Evolutionary conservation across 2,888 invertebrate species (phyloP).

Genomic region (Sphecodes monilicornis): DNA sequence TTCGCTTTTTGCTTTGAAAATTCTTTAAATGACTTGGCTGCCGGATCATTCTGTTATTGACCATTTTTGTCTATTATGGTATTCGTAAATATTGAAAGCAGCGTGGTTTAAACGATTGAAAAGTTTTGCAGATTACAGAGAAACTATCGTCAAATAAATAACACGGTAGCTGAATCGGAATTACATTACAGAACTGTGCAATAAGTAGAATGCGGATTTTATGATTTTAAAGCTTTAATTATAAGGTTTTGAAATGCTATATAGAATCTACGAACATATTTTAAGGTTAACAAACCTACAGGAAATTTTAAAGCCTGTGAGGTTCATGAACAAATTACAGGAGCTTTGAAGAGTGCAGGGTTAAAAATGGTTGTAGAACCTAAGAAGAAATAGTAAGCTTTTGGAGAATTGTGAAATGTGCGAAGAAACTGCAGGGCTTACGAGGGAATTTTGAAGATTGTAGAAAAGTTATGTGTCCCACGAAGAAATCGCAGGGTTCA

Average conservation of each 20-base stretch:
- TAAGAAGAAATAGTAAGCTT: too few relatives aligned
- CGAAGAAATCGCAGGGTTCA: too few relatives aligned
- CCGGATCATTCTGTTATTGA: not conserved
- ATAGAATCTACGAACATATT: not conserved
- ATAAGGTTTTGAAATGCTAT: not conserved
- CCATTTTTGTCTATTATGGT: not conserved
- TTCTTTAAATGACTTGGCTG: not conserved
- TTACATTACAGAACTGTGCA: not conserved
- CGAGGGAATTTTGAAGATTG: too few relatives aligned
- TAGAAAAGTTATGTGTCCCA: too few relatives aligned
- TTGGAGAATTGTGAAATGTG: too few relatives aligned
- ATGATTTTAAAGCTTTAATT: not conserved
- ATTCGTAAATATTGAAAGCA: not conserved
- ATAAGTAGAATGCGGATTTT: not conserved
- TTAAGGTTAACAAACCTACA: too few relatives aligned
- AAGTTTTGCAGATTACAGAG: not conserved
- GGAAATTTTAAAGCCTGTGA: too few relatives aligned
- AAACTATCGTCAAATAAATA: not conserved
- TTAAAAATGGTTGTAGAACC: too few relatives aligned
- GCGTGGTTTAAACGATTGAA: not conserved
- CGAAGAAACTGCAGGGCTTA: too few relatives aligned
- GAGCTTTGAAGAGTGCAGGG: too few relatives aligned
- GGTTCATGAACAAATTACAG: too few relatives aligned
- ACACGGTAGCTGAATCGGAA: not conserved
- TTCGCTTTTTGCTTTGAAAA: too few relatives aligned